Percentiles rank a stretch among this genome's conserved stretches.
phyloP scores from a whole-genome alignment of 2,888 invertebrate species.

The Apomyelois bistriatella region DNA sequence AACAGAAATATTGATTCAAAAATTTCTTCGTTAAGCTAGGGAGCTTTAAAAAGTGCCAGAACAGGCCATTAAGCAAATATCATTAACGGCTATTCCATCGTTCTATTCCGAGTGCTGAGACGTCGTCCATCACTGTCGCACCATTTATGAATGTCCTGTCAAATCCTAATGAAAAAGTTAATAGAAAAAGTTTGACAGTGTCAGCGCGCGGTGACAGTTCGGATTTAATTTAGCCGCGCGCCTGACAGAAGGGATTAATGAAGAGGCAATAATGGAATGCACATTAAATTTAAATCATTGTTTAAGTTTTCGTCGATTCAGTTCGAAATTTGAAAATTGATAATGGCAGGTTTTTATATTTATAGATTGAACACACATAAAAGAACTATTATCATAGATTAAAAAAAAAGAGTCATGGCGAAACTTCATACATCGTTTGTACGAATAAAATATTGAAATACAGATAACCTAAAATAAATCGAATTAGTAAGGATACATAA shows the following conservation, averaged over 20 bases:
- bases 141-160: conserved; percentile 72
- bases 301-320: neutral
- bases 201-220: conserved; percentile 60
- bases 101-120: conserved; percentile 11
- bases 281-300: conserved; percentile 13
- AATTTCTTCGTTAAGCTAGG: no score
- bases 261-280: conserved; percentile 20
- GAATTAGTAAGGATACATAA: no score
- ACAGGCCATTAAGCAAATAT: conserved; percentile 6
- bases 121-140: conserved; percentile 60
- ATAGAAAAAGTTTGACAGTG: conserved; percentile 75
- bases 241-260: conserved; percentile 35
- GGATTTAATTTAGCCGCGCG: conserved; percentile 57
- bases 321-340: no score
- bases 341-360: no score
- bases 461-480: no score
- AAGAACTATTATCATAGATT: no score
- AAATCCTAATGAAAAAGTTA: conserved; percentile 71
- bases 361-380: no score
- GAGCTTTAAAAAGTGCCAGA: neutral
- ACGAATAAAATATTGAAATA: no score
- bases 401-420: no score
- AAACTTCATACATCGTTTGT: no score
- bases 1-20: no score
- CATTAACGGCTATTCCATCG: neutral